Conservation (phyloP, 2,113 vertebrate species). For the Rhinopomastus cyanomelas region DNA sequence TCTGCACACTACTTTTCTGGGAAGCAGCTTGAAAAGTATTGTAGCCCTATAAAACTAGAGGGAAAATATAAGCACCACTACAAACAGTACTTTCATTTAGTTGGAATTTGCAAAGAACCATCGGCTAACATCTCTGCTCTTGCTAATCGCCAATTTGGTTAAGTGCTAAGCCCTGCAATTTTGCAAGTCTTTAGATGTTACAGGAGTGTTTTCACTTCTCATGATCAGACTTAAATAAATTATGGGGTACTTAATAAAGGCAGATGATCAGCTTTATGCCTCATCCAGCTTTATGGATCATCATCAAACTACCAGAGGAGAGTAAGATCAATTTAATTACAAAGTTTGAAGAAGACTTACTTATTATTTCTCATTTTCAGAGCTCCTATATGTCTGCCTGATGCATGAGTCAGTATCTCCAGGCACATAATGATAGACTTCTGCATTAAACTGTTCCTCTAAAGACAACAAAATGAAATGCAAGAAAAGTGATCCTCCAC, state of each 20-base stretch:
- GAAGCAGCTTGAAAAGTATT: neutral
- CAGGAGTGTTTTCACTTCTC: neutral
- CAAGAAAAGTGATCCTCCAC: neutral
- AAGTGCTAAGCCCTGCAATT: slow-evolving; percentile 38
- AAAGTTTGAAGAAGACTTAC: neutral
- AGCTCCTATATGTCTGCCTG: neutral
- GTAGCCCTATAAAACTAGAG: neutral
- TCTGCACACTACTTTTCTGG: neutral
- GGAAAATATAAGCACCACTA: neutral
- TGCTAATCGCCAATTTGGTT: neutral
- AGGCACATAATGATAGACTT: neutral
- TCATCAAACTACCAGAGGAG: neutral
- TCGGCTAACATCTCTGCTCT: neutral
- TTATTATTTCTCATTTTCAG: slow-evolving; percentile 36
- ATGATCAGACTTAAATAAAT: slow-evolving; percentile 28
- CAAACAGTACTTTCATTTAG: neutral
- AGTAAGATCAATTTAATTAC: slow-evolving; percentile 42
- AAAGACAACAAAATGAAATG: neutral
- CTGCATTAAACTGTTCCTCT: neutral
- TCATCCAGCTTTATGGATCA: slow-evolving; percentile 35
- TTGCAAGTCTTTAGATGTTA: slow-evolving; percentile 27
- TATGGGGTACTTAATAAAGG: slow-evolving; percentile 26
- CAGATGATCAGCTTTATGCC: slow-evolving; percentile 1
- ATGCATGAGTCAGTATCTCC: neutral
- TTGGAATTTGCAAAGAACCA: neutral